phyloP scores from a whole-genome alignment of 2,113 vertebrate genomes.

The Mirza zaza region DNA sequence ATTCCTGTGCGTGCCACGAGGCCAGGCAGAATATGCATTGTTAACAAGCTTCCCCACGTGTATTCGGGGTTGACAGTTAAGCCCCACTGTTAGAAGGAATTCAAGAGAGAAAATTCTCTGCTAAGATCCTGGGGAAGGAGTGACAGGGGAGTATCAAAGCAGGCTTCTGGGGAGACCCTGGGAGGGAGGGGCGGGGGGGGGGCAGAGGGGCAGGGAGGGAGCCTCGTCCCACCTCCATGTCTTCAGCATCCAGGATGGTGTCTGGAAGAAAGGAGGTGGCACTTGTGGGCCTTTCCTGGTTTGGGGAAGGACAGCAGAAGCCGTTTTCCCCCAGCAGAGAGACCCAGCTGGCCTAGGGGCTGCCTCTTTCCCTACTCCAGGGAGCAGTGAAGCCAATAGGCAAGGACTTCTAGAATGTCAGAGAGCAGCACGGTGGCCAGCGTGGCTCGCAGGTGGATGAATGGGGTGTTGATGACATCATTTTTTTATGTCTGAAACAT shows the following conservation, averaged over 20 bases:
- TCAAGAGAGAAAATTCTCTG: background rate
- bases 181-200: too few relatives aligned
- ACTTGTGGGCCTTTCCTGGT: background rate
- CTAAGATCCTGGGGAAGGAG: background rate
- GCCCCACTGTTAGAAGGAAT: background rate
- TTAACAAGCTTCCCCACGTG: background rate
- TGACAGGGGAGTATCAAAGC: too few relatives aligned
- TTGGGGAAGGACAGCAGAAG: background rate
- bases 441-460: background rate
- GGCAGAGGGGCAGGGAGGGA: background rate
- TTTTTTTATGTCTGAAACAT: background rate
- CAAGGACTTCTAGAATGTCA: background rate
- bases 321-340: background rate
- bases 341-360: background rate
- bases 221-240: accelerated
- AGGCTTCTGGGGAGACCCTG: background rate
- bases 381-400: background rate
- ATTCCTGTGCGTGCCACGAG: background rate
- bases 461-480: background rate
- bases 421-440: background rate
- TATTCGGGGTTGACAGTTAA: background rate
- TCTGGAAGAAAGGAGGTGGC: background rate
- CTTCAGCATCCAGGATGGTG: background rate
- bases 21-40: background rate
- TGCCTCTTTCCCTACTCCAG: background rate